Evolutionary conservation across 2,888 invertebrate genomes (phyloP), one percentile per base, ranked within the genome.

Genomic region (Hydrotaea cyrtoneurina): DNA sequence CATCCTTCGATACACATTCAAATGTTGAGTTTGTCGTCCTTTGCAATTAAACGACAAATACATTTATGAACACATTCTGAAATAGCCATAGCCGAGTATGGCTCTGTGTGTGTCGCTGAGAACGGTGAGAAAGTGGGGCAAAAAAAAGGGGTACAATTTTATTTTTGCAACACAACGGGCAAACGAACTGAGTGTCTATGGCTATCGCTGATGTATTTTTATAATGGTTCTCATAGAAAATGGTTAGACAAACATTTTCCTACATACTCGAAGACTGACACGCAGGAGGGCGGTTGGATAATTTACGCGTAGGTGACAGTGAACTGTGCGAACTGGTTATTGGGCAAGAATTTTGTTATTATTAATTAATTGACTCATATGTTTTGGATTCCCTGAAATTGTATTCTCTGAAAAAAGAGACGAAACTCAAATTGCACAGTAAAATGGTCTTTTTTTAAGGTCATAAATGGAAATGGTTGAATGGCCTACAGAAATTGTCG

Each of bases 11-110:
- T 11, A 69, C n/a, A 69, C 23, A 69, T 69, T 46, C 23, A 69
- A 43, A 69, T 69, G 69, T 23, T 43, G 69, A 73, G 55, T 15
- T n/a, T n/a, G 53, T 36, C 31, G 36, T 53, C 69, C 31, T 76
- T 71, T 76, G 53, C 71, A 80, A 76, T 76, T 80, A 80, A 72
- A 76, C 59, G 43, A 62, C 55, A 64, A 62, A 80, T 76, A 75
- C 74, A 69, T 74, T 80, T 80, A 62, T 76, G 69, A 76, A 64
- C 62, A 80, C 62, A 80, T 55, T 15, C 57, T 76, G 39, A 50
- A 75, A 62, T 46, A 69, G 17, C 21, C 26, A 26, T 31, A n/a
- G n/a, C 39, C 59, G 50, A 50, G 50, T 13, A n/a, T n/a, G 50
- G n/a, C n/a, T n/a, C 7, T n/a, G 50, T 13, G 31, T 13, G 11